A percentile compares a stretch with the other conserved stretches of the same genome.
Evolutionary conservation across 2,113 vertebrate species (phyloP).

Genomic region (Propithecus coquereli): DNA sequence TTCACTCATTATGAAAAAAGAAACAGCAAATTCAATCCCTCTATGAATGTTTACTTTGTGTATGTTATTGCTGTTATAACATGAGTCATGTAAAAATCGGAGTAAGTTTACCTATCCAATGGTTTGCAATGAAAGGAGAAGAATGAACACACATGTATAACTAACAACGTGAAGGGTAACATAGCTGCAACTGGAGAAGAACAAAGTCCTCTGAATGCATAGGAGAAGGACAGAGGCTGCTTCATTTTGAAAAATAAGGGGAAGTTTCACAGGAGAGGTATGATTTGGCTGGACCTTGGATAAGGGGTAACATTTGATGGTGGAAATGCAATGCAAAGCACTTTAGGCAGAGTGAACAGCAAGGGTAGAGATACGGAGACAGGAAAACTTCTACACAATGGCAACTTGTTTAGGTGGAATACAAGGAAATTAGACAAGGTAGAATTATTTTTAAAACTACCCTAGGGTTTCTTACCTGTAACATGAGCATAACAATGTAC

Average conservation of each 20-base stretch:
- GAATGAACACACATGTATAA: not conserved
- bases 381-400: not conserved
- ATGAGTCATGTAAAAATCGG: not conserved
- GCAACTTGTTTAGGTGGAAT: not conserved
- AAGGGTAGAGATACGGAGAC: not conserved
- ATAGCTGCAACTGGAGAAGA: not conserved
- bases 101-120: not conserved
- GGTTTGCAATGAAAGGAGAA: not conserved
- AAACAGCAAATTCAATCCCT: not conserved
- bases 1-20: not conserved
- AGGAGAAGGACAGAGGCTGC: not conserved
- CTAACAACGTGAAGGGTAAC: not conserved
- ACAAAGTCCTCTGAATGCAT: not conserved
- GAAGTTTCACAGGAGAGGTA: not conserved
- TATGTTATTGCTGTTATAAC: not conserved
- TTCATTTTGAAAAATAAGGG: not conserved
- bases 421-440: not conserved
- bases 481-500: not conserved
- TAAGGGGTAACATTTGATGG: not conserved
- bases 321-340: not conserved
- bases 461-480: not conserved
- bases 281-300: not conserved
- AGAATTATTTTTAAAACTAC: not conserved
- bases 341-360: not conserved
- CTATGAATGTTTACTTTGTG: not conserved